A percentile compares a stretch with the other conserved stretches of the same genome.
Evolutionary conservation across 2,888 invertebrate species (phyloP).

Genomic region (Sepiola atlantica): DNA sequence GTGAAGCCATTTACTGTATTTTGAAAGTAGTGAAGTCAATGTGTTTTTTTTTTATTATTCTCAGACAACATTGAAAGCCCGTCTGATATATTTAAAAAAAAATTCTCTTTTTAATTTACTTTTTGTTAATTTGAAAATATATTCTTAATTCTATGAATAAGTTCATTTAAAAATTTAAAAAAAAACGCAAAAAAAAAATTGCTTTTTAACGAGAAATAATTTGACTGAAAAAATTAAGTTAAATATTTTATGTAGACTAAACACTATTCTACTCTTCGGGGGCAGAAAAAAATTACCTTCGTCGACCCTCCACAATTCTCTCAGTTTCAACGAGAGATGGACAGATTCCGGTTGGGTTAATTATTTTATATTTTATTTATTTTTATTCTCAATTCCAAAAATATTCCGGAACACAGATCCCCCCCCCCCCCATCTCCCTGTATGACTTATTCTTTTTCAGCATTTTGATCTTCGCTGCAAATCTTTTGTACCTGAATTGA

Average conservation of each 20-base stretch:
- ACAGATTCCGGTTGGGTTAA: background rate
- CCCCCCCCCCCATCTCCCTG: background rate
- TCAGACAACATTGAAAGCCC: background rate
- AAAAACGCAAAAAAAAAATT: background rate
- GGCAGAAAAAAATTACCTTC: no score
- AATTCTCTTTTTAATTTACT: background rate
- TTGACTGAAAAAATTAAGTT: background rate
- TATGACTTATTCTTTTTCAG: background rate
- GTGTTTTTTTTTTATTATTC: background rate
- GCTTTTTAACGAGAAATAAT: background rate
- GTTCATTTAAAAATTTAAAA: background rate
- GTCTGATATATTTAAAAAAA: background rate
- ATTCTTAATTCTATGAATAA: background rate
- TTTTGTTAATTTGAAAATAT: background rate
- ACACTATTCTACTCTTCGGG: no score
- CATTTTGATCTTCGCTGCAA: background rate
- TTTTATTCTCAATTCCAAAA: background rate
- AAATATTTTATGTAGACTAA: background rate
- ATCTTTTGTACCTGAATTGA: constrained; percentile 13
- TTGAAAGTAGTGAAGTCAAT: background rate
- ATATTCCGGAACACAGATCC: background rate
- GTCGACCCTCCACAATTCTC: no score
- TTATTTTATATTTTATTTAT: background rate
- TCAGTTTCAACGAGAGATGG: no score
- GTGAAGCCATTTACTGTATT: background rate